Evolutionary conservation across 2,113 vertebrate genomes (phyloP).

Genomic region (Pelusios castaneus): DNA sequence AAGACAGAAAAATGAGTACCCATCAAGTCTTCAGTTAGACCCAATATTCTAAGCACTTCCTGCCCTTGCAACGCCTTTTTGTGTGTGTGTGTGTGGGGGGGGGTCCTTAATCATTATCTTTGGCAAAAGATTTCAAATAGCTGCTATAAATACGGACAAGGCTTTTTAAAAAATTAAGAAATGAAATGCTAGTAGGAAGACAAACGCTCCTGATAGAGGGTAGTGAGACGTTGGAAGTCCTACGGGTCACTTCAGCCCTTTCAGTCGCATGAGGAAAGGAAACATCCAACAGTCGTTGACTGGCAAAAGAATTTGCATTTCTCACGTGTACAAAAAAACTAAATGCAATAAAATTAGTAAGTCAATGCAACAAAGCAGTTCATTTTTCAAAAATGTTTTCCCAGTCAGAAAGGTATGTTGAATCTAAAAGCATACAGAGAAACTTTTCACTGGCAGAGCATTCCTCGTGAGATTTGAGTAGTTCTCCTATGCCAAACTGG

Average conservation of each 20-base stretch:
- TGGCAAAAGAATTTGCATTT: not conserved
- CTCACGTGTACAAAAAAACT: not conserved
- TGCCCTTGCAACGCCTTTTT: not conserved
- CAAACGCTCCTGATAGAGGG: slow-evolving; percentile 33
- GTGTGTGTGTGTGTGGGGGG: too few relatives aligned
- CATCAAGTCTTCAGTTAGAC: slow-evolving; percentile 20
- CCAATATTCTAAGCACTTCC: slow-evolving; percentile 23
- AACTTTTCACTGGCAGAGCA: slow-evolving; percentile 9
- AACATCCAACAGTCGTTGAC: not conserved
- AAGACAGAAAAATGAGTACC: slow-evolving; percentile 23
- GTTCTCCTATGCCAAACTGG: slow-evolving; percentile 48
- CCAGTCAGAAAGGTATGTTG: not conserved
- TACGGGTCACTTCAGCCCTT: slow-evolving; percentile 43
- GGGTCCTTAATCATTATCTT: not conserved
- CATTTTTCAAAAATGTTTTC: not conserved
- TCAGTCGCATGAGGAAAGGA: not conserved
- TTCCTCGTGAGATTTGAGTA: slow-evolving; percentile 39
- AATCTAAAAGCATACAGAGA: not conserved
- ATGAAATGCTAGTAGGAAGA: not conserved
- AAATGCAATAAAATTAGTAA: not conserved
- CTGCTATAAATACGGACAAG: slow-evolving; percentile 14
- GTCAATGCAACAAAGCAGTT: not conserved
- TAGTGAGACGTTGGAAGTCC: not conserved
- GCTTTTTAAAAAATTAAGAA: slow-evolving; percentile 14
- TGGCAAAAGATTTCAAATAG: slow-evolving; percentile 41